Base-by-base conservation (phyloP, 37 sponge, comb jelly and placozoan genomes). In the Aplysina aerophoba region DNA sequence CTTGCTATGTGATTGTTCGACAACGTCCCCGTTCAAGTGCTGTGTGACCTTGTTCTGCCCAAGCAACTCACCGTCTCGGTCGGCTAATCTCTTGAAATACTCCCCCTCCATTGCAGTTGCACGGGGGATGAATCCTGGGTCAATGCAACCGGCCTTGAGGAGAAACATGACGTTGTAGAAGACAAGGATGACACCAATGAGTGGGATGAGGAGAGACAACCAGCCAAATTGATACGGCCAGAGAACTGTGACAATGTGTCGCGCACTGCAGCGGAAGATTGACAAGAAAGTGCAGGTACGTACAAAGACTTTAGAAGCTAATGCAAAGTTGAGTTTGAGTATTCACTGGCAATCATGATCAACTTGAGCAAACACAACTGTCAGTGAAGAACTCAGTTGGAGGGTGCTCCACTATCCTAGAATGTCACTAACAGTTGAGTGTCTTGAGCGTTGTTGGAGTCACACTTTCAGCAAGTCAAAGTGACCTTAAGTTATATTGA, bases 101-200 rank as follows among this genome's bases (percentile, higher is more conserved):
- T 40, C 78, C 11, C 78, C 81, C 83, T 98, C 98, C 31, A 87
- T 91, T 0, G 89, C 87, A 16, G 79, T 77, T 22, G 96, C 91
- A 15, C 96, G 84, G 11, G 96, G 99, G 2, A 96, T 15, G 65
- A 98, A 89, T 4, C 99, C 99, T 28, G 99, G 95, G 71, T 98
- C 99, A 21, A 82, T 90, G 60, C 93, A 96, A 27, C 95, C 95
- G 0, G 99, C 88, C 63, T 92, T 88, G 38, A 96, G 81, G 15
- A 98, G 90, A 87, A 92, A 98, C 44, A 84, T 58, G 0, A 92
- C 40, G 1, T 87, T 81, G 59, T 90, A 94, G 67, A 88, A 87
- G 6, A 90, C 50, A 1, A 69, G 84, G 25, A 94, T 62, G 5
- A 81, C 17, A 2, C 81, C 91, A 30, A 88, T 19, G 16, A 88